phyloP scores from a whole-genome alignment of 2,113 vertebrate species.

The Phalacrocorax pelagicus region DNA sequence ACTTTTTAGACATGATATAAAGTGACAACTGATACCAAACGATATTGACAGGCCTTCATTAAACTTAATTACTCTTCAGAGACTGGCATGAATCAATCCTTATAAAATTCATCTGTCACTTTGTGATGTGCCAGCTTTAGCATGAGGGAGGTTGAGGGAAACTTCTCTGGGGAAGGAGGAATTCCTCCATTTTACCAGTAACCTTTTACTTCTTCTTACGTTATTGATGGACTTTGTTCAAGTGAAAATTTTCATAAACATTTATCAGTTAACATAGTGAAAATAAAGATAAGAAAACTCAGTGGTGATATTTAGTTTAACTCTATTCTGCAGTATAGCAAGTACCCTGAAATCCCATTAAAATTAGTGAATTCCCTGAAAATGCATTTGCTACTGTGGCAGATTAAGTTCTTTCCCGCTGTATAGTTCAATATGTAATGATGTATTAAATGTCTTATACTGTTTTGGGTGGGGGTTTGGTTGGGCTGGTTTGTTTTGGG shows the following conservation, averaged over 20 bases:
- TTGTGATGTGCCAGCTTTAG: not conserved
- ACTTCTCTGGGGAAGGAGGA: not conserved
- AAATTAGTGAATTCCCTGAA: not conserved
- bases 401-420: not conserved
- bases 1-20: not conserved
- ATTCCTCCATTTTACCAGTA: not conserved
- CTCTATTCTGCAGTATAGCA: not conserved
- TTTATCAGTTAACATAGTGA: not conserved
- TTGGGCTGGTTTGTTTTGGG: not conserved
- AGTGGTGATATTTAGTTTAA: not conserved
- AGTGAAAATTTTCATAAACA: not conserved
- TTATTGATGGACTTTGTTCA: not conserved
- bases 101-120: not conserved
- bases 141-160: not conserved
- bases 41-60: slow-evolving; percentile 16
- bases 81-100: slow-evolving; percentile 14
- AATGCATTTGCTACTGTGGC: accelerated
- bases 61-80: slow-evolving; percentile 48
- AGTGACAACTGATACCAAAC: slow-evolving; percentile 17
- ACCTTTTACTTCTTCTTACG: not conserved
- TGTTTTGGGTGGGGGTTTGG: not conserved
- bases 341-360: not conserved
- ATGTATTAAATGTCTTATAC: not conserved
- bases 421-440: accelerated
- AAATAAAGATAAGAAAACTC: not conserved